Conservation (phyloP, 2,797 vertebrate species). For the Brachyalestes nurse region DNA sequence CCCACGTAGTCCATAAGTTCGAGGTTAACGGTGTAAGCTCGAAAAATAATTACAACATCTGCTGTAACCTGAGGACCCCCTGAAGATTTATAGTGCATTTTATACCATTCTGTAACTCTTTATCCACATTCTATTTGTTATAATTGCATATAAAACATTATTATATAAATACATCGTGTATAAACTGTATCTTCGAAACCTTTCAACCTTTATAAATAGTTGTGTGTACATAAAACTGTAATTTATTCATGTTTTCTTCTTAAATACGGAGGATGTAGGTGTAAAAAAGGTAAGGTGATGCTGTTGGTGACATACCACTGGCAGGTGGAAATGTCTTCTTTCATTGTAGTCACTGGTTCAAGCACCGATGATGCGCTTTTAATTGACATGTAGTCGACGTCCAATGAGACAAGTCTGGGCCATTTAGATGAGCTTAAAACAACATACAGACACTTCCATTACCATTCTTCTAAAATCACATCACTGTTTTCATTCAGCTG, state of each 20-base stretch:
- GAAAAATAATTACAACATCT: too few relatives aligned
- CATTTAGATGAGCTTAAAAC: conserved; percentile 9
- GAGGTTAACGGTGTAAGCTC: too few relatives aligned
- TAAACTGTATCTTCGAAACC: too few relatives aligned
- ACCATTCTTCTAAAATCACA: background rate
- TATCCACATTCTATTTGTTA: too few relatives aligned
- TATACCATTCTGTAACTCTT: too few relatives aligned
- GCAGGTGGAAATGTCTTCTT: background rate
- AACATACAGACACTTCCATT: background rate
- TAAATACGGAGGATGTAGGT: background rate
- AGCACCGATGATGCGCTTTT: conserved; percentile 17
- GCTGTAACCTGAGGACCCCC: too few relatives aligned
- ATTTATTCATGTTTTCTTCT: background rate
- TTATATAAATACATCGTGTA: too few relatives aligned
- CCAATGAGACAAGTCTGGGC: background rate
- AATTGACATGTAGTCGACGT: background rate
- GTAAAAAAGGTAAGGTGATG: background rate
- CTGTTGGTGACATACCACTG: conserved; percentile 13
- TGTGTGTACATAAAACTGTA: too few relatives aligned
- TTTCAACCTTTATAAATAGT: too few relatives aligned
- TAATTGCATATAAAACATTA: too few relatives aligned
- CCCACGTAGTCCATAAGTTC: too few relatives aligned
- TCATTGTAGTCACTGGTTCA: background rate
- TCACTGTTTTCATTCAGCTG: background rate
- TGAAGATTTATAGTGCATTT: too few relatives aligned